Evolutionary conservation across 2,888 invertebrate genomes (phyloP), one percentile per base, ranked within the genome.

Genomic region (Arrhopalites spinosus): DNA sequence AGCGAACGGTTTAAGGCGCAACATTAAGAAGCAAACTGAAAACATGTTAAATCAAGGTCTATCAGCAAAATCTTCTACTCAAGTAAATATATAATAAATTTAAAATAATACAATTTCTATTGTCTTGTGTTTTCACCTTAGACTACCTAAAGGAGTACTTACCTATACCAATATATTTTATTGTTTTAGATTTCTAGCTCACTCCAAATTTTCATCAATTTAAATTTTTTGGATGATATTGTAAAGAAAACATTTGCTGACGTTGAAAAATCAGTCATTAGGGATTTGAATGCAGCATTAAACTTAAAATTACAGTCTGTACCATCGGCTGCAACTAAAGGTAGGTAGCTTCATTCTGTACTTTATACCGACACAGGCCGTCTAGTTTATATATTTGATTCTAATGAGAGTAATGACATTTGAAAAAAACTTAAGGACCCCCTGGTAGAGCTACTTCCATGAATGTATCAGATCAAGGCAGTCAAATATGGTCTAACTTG

Each of bases 21-120:
- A 92, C 83, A 90, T 96, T 73, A 89, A 95, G 75, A 90, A 90
- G 81, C 89, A 92, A 82, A 94, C 95, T 0, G 92, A 92, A 80
- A 90, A 90, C 83, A 90, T 94, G 83, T 86, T 97, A 77, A 90
- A 91, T 77, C 90, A 92, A 79, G 95, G 95, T 68, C 88, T 96
- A 79, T 89, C 91, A 78, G 90, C 90, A 82, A 91, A 92, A 84
- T 92, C 93, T 83, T 89, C 91, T 83, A 86, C 87, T 0, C 90
- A 90, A 86, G 90, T 90, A 84, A 81, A 63, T n/a, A 43, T 13
- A 15, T 15, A 50, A 8, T 50, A 50, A 15, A 50, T 7, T 23
- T 27, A 61, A 13, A 27, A 61, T 61, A 61, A 15, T 61, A 61
- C 27, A 23, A 25, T 7, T 7, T 61, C 3, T 61, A 61, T n/a